Evolutionary conservation across 2,888 invertebrate genomes (phyloP).

Genomic region (Ptychoptera albimana): DNA sequence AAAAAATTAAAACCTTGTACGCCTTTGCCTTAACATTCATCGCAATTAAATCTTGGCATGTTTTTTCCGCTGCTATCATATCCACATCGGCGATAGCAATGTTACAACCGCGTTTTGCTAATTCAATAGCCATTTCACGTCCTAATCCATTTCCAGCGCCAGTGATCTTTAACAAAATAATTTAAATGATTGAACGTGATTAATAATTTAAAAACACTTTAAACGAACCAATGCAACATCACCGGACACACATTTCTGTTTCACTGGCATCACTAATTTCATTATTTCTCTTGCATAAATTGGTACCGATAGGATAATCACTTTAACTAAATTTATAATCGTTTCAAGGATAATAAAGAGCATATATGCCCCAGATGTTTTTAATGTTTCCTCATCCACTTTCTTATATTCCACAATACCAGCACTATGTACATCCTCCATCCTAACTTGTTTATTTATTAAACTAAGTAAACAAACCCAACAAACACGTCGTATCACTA

Average conservation of each 20-base stretch:
- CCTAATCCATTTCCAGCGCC: conserved; percentile 20
- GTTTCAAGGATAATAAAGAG: no score
- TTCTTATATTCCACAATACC: conserved; percentile 10
- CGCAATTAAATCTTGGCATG: conserved; percentile 4
- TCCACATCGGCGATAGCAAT: conserved; percentile 12
- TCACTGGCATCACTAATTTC: no score
- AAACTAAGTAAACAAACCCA: no score
- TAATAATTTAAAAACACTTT: no score
- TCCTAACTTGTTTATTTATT: neutral
- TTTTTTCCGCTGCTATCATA: conserved; percentile 5
- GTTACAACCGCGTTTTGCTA: conserved; percentile 14
- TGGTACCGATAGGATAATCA: neutral
- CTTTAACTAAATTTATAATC: no score
- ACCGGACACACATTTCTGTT: conserved; percentile 2
- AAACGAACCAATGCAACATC: conserved; percentile 12
- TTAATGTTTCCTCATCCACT: neutral
- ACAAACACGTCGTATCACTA: no score
- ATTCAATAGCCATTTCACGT: conserved; percentile 14
- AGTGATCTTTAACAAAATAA: conserved; percentile 13
- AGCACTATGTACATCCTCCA: conserved; percentile 12
- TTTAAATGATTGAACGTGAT: no score
- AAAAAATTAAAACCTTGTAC: neutral
- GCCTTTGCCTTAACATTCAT: conserved; percentile 1
- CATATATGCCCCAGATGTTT: neutral
- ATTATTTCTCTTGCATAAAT: neutral